Conservation (phyloP, 2,113 vertebrate species). For the Herpetotheres cachinnans region DNA sequence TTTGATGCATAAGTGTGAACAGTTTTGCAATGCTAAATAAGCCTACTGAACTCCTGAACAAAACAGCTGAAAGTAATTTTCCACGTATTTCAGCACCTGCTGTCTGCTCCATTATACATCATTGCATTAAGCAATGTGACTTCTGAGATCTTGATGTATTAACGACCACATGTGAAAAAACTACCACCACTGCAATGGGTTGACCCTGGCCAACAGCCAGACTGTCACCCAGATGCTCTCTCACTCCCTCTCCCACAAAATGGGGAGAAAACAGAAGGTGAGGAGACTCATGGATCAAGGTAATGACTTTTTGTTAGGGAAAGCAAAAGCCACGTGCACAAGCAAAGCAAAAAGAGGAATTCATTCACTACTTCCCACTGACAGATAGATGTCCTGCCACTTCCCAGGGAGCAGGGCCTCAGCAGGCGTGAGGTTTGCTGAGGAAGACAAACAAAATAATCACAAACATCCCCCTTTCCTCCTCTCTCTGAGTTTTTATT, state of each 20-base stretch:
- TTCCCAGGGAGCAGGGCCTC: background rate
- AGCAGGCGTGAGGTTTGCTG: background rate
- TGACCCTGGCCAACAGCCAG: background rate
- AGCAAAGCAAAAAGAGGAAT: background rate
- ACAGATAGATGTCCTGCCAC: background rate
- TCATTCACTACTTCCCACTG: background rate
- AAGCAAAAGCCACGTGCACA: background rate
- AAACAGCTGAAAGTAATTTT: background rate
- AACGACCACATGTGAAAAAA: background rate
- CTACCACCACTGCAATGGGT: background rate
- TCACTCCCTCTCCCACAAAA: background rate
- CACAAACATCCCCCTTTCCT: background rate
- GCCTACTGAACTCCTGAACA: rapidly evolving
- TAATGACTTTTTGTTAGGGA: background rate
- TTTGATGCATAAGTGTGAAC: background rate
- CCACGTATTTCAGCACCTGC: background rate
- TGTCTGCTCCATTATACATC: background rate
- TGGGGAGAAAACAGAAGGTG: background rate
- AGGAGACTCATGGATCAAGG: background rate
- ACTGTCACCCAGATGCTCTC: background rate
- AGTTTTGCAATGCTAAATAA: background rate
- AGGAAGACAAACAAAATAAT: background rate
- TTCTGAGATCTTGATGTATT: background rate
- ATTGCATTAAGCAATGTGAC: background rate
- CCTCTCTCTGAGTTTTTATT: background rate